A percentile compares a stretch with the other conserved stretches of the same genome.
These are phyloP conservation scores for Brachionus rotundiformis DNA, from an alignment of 1,140 invertebrate species.

Conservation along the genomic window DNA sequence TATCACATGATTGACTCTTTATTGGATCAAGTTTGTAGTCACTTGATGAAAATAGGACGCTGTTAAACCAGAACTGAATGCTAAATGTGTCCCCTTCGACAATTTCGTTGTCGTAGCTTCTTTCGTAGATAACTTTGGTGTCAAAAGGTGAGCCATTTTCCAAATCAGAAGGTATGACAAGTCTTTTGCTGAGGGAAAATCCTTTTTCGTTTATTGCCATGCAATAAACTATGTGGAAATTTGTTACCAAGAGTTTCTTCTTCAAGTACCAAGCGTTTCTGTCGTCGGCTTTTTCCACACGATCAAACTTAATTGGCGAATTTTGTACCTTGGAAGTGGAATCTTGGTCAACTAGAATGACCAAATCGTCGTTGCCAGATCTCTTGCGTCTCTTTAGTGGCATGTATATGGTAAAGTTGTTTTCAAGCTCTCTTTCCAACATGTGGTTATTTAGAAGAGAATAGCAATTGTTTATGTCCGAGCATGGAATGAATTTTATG, in stretches of 20 bases:
- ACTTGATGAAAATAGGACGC: not conserved
- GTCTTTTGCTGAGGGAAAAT: not conserved
- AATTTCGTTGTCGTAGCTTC: slow-evolving; percentile 17
- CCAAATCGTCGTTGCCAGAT: not conserved
- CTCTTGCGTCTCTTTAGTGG: not conserved
- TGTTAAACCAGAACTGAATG: slow-evolving; percentile 24
- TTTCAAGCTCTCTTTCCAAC: slow-evolving; percentile 4
- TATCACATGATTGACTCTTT: not conserved
- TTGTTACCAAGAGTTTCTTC: not conserved
- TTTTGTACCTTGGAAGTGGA: not conserved
- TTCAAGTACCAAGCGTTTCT: slow-evolving; percentile 13
- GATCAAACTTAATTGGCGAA: not conserved
- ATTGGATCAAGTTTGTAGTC: not conserved
- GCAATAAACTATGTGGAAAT: slow-evolving; percentile 26
- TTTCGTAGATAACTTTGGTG: not conserved
- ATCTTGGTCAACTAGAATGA: not conserved
- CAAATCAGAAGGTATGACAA: slow-evolving; percentile 41
- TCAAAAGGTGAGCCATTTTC: not conserved
- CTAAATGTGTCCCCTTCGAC: slow-evolving; percentile 40
- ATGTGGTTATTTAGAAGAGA: not conserved
- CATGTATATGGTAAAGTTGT: not conserved
- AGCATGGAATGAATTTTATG: not conserved
- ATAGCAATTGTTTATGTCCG: slow-evolving; percentile 22
- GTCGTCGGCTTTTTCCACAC: slow-evolving; percentile 18
- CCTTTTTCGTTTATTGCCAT: slow-evolving; percentile 33